Conservation (phyloP, 2,888 invertebrate species). For the Maniola hyperantus region DNA sequence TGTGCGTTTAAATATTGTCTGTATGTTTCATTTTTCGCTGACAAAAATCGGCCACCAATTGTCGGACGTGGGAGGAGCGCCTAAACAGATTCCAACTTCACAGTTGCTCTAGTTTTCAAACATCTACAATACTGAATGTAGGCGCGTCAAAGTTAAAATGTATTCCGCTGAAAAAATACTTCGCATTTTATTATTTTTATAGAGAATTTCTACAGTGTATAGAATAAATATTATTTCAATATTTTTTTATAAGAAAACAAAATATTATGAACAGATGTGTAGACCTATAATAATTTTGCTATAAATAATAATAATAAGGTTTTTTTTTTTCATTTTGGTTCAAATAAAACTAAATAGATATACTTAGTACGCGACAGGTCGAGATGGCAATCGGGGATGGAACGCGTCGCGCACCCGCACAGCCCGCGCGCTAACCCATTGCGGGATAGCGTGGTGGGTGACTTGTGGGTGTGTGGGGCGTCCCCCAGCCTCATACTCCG, state of each 20-base stretch:
- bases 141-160: conserved; percentile 7
- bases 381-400: too few relatives aligned
- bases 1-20: too few relatives aligned
- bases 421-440: too few relatives aligned
- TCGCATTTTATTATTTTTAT: conserved; percentile 3
- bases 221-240: not conserved
- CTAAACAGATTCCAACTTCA: not conserved
- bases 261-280: not conserved
- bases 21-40: too few relatives aligned
- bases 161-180: conserved; percentile 5
- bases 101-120: conserved; percentile 16
- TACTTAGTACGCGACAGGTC: too few relatives aligned
- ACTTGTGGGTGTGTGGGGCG: too few relatives aligned
- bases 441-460: too few relatives aligned
- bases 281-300: not conserved
- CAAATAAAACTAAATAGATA: not conserved
- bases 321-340: not conserved
- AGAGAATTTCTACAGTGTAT: not conserved
- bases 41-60: too few relatives aligned
- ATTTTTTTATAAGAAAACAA: not conserved
- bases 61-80: too few relatives aligned
- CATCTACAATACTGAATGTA: conserved; percentile 11
- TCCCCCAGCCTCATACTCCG: too few relatives aligned
- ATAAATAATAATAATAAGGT: too few relatives aligned
- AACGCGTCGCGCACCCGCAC: too few relatives aligned